Evolutionary conservation across 2,113 vertebrate genomes (phyloP), one percentile per base, ranked within the genome.

Genomic region (Copsychus sechellarum): DNA sequence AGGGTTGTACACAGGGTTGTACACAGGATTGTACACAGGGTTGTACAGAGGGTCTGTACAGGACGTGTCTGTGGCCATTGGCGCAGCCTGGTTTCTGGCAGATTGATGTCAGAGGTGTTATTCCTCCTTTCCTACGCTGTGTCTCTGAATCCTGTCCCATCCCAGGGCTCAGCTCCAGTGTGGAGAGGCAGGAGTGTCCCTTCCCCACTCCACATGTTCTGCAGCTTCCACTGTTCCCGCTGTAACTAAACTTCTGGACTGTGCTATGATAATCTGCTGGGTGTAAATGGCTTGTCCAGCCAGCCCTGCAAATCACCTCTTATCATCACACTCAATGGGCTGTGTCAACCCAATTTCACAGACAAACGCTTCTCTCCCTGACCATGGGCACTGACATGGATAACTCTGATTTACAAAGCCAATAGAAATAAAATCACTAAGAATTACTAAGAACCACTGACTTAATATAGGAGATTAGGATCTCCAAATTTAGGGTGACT

Each of bases 281-380:
- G 96, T 66, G 89, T 72, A 77, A 95, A 93, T 83, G 96, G 95
- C 95, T 94, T 91, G 96, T 88, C 97, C 97, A 78, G 95, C 96
- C 95, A 93, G 95, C 94, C 92, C 95, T 92, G 97, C 97, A 98
- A 98, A 98, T 97, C 98, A 96, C 97, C 89, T 86, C 91, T 90
- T 97, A 97, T 98, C 98, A 98, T 96, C 92, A 93, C 93, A 93
- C 96, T 95, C 97, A 98, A 98, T 98, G 98, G 97, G 62, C 98
- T 98, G 97, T 98, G 98, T 97, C 98, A 97, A 97, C 95, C 95
- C 97, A 98, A 98, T 98, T 98, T 98, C 98, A 98, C 98, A 98
- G 98, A 98, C 98, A 98, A 98, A 98, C 81, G 98, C 97, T 92
- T 89, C 97, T 96, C 91, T 95, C 91, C 88, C 96, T 92, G 93